Conservation (phyloP, 2,888 invertebrate genomes). For the Epicampocera succincta region DNA sequence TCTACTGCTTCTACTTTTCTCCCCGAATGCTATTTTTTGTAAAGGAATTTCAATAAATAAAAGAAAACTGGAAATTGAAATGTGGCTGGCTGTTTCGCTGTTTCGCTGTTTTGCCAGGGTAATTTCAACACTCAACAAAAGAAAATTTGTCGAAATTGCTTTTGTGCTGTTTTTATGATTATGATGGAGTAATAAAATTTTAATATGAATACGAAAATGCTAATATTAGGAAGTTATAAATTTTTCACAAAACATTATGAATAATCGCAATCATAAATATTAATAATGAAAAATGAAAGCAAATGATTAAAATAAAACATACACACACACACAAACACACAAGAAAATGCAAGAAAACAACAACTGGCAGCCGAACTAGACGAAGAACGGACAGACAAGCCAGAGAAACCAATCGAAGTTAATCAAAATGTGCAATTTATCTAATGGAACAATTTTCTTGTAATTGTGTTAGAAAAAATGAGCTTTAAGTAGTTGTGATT, state of each 20-base stretch:
- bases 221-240: slow-evolving; percentile 64
- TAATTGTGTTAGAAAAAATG: slow-evolving; percentile 43
- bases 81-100: slow-evolving; percentile 17
- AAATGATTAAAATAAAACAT: slow-evolving; percentile 30
- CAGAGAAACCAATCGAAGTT: slow-evolving; percentile 16
- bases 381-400: background rate
- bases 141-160: slow-evolving; percentile 56
- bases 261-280: slow-evolving; percentile 55
- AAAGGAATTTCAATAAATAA: slow-evolving; percentile 46
- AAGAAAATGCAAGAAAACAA: slow-evolving; percentile 10
- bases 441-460: slow-evolving; percentile 45
- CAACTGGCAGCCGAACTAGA: background rate
- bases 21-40: background rate
- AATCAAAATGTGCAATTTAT: slow-evolving; percentile 51
- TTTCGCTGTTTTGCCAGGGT: slow-evolving; percentile 16
- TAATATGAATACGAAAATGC: slow-evolving; percentile 49
- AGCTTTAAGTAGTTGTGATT: slow-evolving; percentile 21
- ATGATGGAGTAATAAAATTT: slow-evolving; percentile 65
- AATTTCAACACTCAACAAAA: slow-evolving; percentile 60
- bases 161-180: slow-evolving; percentile 48
- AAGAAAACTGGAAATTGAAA: slow-evolving; percentile 33
- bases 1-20: slow-evolving; percentile 5
- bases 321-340: too few relatives aligned
- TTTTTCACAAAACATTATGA: slow-evolving; percentile 56
- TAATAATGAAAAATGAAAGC: slow-evolving; percentile 61